Conservation (phyloP, 1,140 invertebrate genomes). For the Littorina saxatilis region DNA sequence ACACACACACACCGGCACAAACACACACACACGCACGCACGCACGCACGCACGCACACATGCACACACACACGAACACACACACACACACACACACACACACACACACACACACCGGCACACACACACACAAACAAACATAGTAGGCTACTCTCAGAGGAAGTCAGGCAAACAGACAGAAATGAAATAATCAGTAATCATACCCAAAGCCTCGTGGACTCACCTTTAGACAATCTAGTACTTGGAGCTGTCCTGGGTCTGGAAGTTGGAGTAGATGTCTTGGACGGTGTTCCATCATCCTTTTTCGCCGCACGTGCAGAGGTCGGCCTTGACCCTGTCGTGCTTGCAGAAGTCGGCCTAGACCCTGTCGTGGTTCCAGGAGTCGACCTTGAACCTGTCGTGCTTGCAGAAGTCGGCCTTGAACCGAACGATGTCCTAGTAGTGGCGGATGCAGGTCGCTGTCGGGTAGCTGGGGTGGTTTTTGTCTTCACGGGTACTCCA, state of each 20-base stretch:
- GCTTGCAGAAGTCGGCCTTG: not conserved
- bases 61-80: slow-evolving; percentile 17
- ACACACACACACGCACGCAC: slow-evolving; percentile 7
- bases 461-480: slow-evolving; percentile 7
- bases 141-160: not conserved
- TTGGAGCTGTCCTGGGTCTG: slow-evolving; percentile 19
- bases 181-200: not conserved
- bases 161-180: not conserved
- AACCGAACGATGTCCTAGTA: too few species aligned
- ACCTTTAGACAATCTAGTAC: slow-evolving; percentile 18
- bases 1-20: slow-evolving; percentile 3
- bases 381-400: not conserved
- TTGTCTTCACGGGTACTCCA: slow-evolving; percentile 31
- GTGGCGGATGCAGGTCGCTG: slow-evolving; percentile 14
- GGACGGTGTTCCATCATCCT: not conserved
- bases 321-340: slow-evolving; percentile 1
- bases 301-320: slow-evolving; percentile 25
- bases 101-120: slow-evolving; percentile 7
- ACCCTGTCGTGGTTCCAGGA: too few species aligned
- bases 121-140: not conserved
- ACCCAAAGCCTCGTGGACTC: too few species aligned
- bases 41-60: slow-evolving; percentile 1
- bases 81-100: not conserved
- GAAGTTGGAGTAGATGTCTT: slow-evolving; percentile 4
- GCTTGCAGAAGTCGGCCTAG: not conserved